A percentile compares a stretch with the other conserved stretches of the same genome.
Evolutionary conservation across 2,888 invertebrate genomes (phyloP).

Genomic region (Pammene aurita): DNA sequence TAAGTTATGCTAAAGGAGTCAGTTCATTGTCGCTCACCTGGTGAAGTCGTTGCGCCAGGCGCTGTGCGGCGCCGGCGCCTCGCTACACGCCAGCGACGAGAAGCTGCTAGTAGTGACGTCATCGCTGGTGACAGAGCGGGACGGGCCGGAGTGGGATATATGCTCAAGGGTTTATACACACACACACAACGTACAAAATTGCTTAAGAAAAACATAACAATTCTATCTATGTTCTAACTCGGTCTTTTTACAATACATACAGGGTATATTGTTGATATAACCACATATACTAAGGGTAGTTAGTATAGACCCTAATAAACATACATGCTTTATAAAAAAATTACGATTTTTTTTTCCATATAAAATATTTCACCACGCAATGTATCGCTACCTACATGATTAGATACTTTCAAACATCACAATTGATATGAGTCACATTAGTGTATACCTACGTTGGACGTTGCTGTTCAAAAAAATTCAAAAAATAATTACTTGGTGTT

Average conservation of each 20-base stretch:
- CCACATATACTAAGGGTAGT: too few species aligned
- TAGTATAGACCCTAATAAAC: too few species aligned
- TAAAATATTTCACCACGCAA: too few species aligned
- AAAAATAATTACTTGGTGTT: too few species aligned
- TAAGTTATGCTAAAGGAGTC: neutral
- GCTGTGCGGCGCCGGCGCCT: slow-evolving; percentile 66
- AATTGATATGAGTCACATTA: too few species aligned
- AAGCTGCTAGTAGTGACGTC: slow-evolving; percentile 76
- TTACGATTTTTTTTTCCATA: too few species aligned
- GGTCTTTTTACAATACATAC: neutral
- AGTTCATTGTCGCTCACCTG: slow-evolving; percentile 63
- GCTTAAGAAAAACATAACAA: slow-evolving; percentile 47
- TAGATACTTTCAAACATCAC: too few species aligned
- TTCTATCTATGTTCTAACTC: slow-evolving; percentile 24
- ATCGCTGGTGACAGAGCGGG: slow-evolving; percentile 73
- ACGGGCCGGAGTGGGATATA: slow-evolving; percentile 65
- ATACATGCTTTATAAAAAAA: too few species aligned
- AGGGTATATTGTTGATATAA: too few species aligned
- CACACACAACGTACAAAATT: slow-evolving; percentile 75
- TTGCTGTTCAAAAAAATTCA: too few species aligned
- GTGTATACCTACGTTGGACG: too few species aligned
- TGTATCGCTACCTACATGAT: too few species aligned
- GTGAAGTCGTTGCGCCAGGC: slow-evolving; percentile 77
- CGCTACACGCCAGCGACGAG: slow-evolving; percentile 71
- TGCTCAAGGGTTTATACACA: slow-evolving; percentile 68